phyloP scores from a whole-genome alignment of 1,140 invertebrate species.

The Nasonia giraulti region DNA sequence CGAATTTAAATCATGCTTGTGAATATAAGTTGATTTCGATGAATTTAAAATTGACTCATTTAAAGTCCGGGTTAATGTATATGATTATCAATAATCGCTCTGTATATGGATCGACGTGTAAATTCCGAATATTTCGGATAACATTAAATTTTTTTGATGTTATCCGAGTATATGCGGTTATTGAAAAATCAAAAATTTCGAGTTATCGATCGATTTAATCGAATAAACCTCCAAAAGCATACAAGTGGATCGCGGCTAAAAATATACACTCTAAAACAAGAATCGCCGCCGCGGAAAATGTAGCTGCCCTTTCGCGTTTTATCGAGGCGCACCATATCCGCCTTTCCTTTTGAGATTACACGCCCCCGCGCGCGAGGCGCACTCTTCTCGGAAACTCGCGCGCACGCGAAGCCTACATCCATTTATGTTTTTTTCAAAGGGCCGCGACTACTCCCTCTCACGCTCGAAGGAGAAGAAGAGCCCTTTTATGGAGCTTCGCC shows the following conservation, averaged over 20 bases:
- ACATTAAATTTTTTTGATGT: too few relatives aligned
- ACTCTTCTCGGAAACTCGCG: not conserved
- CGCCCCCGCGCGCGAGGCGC: not conserved
- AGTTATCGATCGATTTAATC: too few relatives aligned
- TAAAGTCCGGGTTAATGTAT: too few relatives aligned
- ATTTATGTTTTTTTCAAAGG: constrained; percentile 38
- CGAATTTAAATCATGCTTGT: too few relatives aligned
- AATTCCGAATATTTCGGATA: too few relatives aligned
- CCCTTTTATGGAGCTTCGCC: constrained; percentile 39
- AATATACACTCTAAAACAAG: not conserved
- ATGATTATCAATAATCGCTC: too few relatives aligned
- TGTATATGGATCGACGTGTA: too few relatives aligned
- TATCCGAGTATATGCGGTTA: too few relatives aligned
- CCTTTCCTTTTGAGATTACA: constrained; percentile 26
- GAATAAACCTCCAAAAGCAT: too few relatives aligned
- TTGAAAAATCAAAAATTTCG: too few relatives aligned
- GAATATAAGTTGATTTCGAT: too few relatives aligned
- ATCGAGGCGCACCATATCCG: not conserved
- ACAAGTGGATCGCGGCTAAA: not conserved
- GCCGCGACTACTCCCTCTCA: not conserved
- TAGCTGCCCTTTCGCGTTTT: not conserved
- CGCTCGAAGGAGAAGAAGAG: constrained; percentile 1
- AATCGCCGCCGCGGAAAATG: constrained; percentile 12
- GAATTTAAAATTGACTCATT: too few relatives aligned
- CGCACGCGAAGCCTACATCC: constrained; percentile 33